Percentiles rank a stretch among this genome's conserved stretches.
Conservation (phyloP, 2,888 invertebrate genomes). For the Drosophila suboccidentalis region DNA sequence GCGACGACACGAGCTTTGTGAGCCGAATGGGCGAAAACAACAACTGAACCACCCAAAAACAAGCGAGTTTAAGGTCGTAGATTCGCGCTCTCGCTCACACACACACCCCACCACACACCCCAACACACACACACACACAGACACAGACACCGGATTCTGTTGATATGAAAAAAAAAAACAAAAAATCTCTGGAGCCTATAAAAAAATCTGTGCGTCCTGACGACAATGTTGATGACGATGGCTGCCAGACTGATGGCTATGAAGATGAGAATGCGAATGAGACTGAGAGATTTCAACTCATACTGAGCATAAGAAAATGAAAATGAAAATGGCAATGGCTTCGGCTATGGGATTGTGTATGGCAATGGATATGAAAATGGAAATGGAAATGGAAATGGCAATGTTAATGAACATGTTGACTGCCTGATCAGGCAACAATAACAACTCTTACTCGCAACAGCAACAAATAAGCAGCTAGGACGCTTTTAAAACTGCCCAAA, state of each 20-base stretch:
- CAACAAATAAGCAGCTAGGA: constrained; percentile 42
- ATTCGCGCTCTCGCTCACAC: constrained; percentile 5
- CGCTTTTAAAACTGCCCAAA: constrained; percentile 7
- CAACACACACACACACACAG: not conserved
- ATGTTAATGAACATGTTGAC: constrained; percentile 55
- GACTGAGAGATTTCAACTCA: constrained; percentile 27
- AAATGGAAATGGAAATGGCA: constrained; percentile 46
- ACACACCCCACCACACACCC: not conserved
- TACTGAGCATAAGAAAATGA: constrained; percentile 25
- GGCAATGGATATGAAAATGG: constrained; percentile 31
- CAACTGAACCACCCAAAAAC: constrained; percentile 41
- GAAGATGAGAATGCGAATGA: constrained; percentile 46
- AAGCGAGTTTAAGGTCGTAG: constrained; percentile 20
- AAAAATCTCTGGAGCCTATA: constrained; percentile 50
- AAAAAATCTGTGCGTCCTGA: constrained; percentile 74
- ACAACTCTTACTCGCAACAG: not conserved
- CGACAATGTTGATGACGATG: constrained; percentile 77
- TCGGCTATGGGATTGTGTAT: constrained; percentile 27
- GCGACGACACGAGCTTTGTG: constrained; percentile 31
- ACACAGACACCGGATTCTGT: constrained; percentile 13
- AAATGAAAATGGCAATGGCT: constrained; percentile 17
- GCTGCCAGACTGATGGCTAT: constrained; percentile 58
- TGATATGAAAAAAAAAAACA: constrained; percentile 23
- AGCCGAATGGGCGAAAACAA: constrained; percentile 41
- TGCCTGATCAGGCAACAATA: constrained; percentile 46